Evolutionary conservation across 1,140 invertebrate species (phyloP).

Genomic region (Zaprionus inermis): DNA sequence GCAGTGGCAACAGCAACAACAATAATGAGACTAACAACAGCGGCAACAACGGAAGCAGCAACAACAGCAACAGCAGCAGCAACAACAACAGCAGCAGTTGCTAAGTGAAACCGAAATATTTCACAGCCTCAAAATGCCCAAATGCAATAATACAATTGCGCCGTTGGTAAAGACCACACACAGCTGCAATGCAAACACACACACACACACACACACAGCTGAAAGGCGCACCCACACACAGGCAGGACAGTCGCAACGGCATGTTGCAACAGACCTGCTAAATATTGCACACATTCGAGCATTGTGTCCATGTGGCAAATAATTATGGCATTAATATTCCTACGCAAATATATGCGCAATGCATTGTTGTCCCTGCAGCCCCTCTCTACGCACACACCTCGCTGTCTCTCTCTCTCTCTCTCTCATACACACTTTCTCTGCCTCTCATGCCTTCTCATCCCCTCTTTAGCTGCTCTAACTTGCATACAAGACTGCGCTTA

Average conservation of each 20-base stretch:
- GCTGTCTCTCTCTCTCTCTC: neutral
- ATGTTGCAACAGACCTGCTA: slow-evolving; percentile 59
- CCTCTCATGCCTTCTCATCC: neutral
- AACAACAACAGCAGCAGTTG: slow-evolving; percentile 44
- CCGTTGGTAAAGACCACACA: slow-evolving; percentile 10
- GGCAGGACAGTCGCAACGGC: neutral
- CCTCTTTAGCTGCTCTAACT: neutral
- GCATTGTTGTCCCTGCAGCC: slow-evolving; percentile 53
- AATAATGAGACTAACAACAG: slow-evolving; percentile 6
- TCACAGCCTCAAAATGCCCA: slow-evolving; percentile 62
- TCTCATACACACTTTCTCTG: neutral
- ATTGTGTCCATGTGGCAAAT: slow-evolving; percentile 76
- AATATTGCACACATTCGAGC: slow-evolving; percentile 67
- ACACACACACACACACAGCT: slow-evolving; percentile 14
- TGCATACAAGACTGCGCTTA: neutral
- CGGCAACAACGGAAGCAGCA: slow-evolving; percentile 9
- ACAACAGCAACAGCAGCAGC: slow-evolving; percentile 22
- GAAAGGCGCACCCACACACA: no score
- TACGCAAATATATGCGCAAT: slow-evolving; percentile 73
- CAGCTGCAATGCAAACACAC: slow-evolving; percentile 2
- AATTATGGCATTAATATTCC: slow-evolving; percentile 80
- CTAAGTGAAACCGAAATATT: slow-evolving; percentile 73
- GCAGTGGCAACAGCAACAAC: slow-evolving; percentile 12
- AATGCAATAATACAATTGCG: slow-evolving; percentile 56
- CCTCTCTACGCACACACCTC: slow-evolving; percentile 5